These are phyloP conservation scores for Micrasema minimum DNA, from an alignment of 1,140 invertebrate species.

Conservation along the genomic window DNA sequence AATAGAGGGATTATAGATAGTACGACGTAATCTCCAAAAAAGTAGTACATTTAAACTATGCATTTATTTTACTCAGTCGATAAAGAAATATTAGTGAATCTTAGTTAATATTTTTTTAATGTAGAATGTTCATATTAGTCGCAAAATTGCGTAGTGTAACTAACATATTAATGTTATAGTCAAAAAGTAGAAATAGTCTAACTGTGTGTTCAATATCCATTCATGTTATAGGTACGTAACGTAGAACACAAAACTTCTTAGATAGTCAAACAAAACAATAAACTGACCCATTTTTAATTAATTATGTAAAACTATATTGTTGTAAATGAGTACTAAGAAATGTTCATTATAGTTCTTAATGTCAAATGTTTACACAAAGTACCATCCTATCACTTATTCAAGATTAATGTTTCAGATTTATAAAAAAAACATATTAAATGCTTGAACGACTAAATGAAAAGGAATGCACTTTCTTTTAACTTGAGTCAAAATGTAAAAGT, in stretches of 20 bases:
- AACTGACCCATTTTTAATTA: slow-evolving; percentile 17
- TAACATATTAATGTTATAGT: slow-evolving; percentile 42
- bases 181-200: slow-evolving; percentile 36
- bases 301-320: not conserved
- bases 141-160: slow-evolving; percentile 38
- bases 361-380: slow-evolving; percentile 23
- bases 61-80: slow-evolving; percentile 21
- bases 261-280: slow-evolving; percentile 11
- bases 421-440: no score
- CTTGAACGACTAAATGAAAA: no score
- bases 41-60: slow-evolving; percentile 31
- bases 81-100: slow-evolving; percentile 26
- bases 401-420: no score
- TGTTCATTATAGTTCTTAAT: not conserved
- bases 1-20: slow-evolving; percentile 39
- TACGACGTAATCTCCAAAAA: slow-evolving; percentile 41
- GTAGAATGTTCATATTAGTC: slow-evolving; percentile 34
- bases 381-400: no score
- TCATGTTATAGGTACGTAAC: slow-evolving; percentile 23
- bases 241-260: slow-evolving; percentile 6
- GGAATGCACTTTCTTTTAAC: no score
- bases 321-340: not conserved
- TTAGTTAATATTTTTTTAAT: slow-evolving; percentile 10
- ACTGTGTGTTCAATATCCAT: slow-evolving; percentile 38
- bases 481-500: no score